Percentiles rank a stretch among this genome's conserved stretches.
phyloP scores from a whole-genome alignment of 2,797 vertebrate species.

The Huso huso region DNA sequence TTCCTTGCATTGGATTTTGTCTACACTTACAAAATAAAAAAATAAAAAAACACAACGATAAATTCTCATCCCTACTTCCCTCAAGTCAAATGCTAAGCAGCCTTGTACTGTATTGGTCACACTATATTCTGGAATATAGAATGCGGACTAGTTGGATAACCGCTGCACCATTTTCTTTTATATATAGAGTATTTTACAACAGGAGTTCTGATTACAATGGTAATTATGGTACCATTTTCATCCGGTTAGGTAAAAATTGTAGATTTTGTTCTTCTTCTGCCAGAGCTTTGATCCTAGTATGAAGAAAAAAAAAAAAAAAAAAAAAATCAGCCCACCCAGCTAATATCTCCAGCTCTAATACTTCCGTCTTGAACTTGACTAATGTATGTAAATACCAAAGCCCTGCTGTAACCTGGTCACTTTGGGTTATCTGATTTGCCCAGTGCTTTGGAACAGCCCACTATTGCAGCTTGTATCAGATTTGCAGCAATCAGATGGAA shows the following conservation, averaged over 20 bases:
- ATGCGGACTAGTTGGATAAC: too few species aligned
- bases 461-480: constrained; percentile 23
- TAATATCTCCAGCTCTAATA: constrained; percentile 30
- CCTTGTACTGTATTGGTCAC: too few species aligned
- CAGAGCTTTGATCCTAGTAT: constrained; percentile 31
- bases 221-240: constrained; percentile 29
- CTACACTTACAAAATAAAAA: too few species aligned
- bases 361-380: constrained; percentile 8
- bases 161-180: too few species aligned
- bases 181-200: constrained; percentile 30
- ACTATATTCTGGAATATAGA: too few species aligned
- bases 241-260: constrained; percentile 17
- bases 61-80: too few species aligned
- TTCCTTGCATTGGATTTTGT: too few species aligned
- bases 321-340: constrained; percentile 29
- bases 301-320: constrained; percentile 1
- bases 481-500: constrained; percentile 53
- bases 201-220: constrained; percentile 18
- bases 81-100: too few species aligned
- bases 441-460: constrained; percentile 9
- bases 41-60: too few species aligned
- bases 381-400: constrained; percentile 18
- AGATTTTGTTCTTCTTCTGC: constrained; percentile 25
- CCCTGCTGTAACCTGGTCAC: constrained; percentile 22
- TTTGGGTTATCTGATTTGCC: constrained; percentile 18